Base-by-base conservation (phyloP, 2,113 vertebrate genomes). In the Eclectus roratus region DNA sequence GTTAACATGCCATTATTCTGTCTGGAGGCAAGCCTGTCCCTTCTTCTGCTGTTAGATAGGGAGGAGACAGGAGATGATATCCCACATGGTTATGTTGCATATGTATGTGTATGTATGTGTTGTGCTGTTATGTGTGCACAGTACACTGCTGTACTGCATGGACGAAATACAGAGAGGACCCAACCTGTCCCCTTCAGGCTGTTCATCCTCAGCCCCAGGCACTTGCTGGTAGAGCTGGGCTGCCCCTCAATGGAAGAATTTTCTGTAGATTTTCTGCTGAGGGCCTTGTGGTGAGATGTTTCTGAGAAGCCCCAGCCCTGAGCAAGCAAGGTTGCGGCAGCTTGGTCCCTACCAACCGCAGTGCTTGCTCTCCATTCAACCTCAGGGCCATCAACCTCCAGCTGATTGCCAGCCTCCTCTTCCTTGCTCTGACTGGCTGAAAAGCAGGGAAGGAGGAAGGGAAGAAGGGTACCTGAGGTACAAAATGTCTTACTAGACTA, bases 351-450 rank as follows among this genome's bases (percentile, higher is more conserved):
- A 47, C 19, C 31, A 53, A 12, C 74, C 17, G 5, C 44, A 49
- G 50, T 31, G 23, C 46, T 71, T 85, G 27, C 19, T 65, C 50
- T 80, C 16, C n/a, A 27, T n/a, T 58, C 69, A 66, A 1, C 7
- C 39, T 11, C 28, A 24, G 23, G 31, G 11, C 20, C 46, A 29
- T 47, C 0, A 1, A 49, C 8, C 2, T 63, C 37, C 6, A 1
- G 13, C 63, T 61, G 64, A 35, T 27, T 17, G 31, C 31, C 16
- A 44, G 27, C 28, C 15, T 66, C 33, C 15, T 77, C 39, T 46
- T 91, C 39, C 29, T 79, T 31, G 16, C 16, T 18, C 39, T 65
- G 55, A 4, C 21, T 61, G 50, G 27, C 28, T 44, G 58, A 79
- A 79, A 87, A 79, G 50, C 23, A 47, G 27, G 6, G 17, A 17